Evolutionary conservation across 2,113 vertebrate species (phyloP), one percentile per base, ranked within the genome.

Genomic region (Epinephelus cyanopodus): DNA sequence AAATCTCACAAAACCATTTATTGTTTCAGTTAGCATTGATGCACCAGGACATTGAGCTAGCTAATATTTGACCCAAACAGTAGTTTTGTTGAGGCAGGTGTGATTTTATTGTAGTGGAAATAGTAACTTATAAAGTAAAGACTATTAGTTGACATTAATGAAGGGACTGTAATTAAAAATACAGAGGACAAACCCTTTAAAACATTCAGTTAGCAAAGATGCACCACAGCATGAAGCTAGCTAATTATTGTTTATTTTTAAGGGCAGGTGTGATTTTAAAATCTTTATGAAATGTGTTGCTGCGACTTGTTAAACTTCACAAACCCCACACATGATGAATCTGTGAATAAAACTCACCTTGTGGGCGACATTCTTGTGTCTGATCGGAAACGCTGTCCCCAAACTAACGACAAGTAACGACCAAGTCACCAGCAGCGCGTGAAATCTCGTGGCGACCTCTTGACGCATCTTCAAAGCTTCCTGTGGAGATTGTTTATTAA

Each of bases 301-400:
- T 0, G 1, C 13, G 37, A 81, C 56, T 56, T 23, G 14, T 18
- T 54, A 2, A 58, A 80, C 8, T n/a, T 42, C 0, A 60, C 19
- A 17, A 52, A 11, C 0, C 3, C 6, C 60, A 47, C 3, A 23
- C 2, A 29, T 10, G 6, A 39, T 1, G 1, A 3, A n/a, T 0
- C 64, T 0, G n/a, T 56, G 47, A 50, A 61, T 12, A 42, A 63
- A 77, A 78, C 95, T 92, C 90, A 97, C 97, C 95, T 85, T 94
- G 8, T 94, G 94, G 65, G 81, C 85, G 23, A 42, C 80, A 61
- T 73, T 78, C 83, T 93, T 94, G 83, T 90, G 95, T 62, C 92
- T 94, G 57, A 95, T 84, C 5, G 97, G 97, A 21, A 97, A 95
- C 18, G 94, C 95, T 3, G 87, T 84, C 57, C 91, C 94, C 25